A percentile compares a stretch with the other conserved stretches of the same genome.
Conservation (phyloP, 53 echinoderm and acorn worm species). For the Henricia sp. region DNA sequence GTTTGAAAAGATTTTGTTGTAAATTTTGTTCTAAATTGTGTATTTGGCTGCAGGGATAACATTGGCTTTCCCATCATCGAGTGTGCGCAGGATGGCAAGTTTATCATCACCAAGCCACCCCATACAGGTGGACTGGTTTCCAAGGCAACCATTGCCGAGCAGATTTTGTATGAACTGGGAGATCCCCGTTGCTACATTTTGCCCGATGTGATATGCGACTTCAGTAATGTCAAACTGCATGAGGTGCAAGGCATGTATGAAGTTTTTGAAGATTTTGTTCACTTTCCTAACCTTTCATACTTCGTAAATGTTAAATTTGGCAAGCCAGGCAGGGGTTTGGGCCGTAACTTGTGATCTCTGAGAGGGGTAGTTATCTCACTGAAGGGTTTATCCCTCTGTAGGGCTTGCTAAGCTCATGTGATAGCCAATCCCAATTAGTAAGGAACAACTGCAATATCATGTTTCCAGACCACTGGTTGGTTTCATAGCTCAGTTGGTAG, state of each 20-base stretch:
- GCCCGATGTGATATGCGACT: slow-evolving; percentile 95
- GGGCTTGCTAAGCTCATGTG: too few relatives aligned
- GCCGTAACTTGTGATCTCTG: too few relatives aligned
- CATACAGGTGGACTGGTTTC: slow-evolving; percentile 98
- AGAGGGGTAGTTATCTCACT: too few relatives aligned
- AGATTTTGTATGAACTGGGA: slow-evolving; percentile 95
- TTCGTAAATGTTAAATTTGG: too few relatives aligned
- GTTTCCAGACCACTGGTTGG: too few relatives aligned
- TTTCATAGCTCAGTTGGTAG: too few relatives aligned
- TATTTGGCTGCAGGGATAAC: slow-evolving; percentile 76
- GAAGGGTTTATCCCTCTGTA: too few relatives aligned
- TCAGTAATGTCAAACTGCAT: slow-evolving; percentile 79
- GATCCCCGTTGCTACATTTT: slow-evolving; percentile 89
- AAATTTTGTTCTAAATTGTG: not conserved
- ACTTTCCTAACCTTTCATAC: too few relatives aligned
- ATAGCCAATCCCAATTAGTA: too few relatives aligned
- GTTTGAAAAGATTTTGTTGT: too few relatives aligned
- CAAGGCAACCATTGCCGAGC: slow-evolving; percentile 95
- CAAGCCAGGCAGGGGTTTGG: too few relatives aligned
- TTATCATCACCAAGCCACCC: slow-evolving; percentile 94
- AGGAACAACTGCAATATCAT: too few relatives aligned
- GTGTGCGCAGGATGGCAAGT: slow-evolving; percentile 78
- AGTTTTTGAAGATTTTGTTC: not conserved
- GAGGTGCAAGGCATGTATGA: slow-evolving; percentile 72
- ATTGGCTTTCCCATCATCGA: slow-evolving; percentile 96